phyloP scores from a whole-genome alignment of 2,113 vertebrate genomes.

The Morone chrysops region DNA sequence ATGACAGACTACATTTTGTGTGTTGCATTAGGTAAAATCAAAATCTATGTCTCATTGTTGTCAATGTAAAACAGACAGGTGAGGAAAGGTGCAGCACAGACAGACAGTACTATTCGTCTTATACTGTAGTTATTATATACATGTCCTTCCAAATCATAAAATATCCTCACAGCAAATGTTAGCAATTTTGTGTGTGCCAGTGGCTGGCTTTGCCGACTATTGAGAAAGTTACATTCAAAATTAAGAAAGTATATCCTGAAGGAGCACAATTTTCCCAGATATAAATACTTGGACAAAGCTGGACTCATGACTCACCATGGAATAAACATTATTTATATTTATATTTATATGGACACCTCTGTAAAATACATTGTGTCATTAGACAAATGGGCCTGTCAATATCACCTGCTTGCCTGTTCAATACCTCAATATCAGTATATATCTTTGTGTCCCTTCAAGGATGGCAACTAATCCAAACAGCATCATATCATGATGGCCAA shows the following conservation, averaged over 20 bases:
- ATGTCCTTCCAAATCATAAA: neutral
- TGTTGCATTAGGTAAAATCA: neutral
- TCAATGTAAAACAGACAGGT: neutral
- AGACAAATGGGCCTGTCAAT: neutral
- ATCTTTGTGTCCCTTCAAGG: neutral
- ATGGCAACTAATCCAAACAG: neutral
- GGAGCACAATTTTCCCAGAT: neutral
- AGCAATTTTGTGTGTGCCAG: neutral
- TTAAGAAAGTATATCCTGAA: neutral
- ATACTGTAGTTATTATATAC: neutral
- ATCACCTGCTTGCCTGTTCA: neutral
- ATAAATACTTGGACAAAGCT: no score
- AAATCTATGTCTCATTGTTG: neutral
- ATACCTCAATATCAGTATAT: neutral
- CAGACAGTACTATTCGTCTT: neutral
- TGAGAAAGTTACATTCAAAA: neutral
- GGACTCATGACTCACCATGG: neutral
- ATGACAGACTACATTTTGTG: neutral
- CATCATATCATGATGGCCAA: neutral
- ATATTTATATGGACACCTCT: neutral
- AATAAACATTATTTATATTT: neutral
- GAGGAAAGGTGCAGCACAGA: neutral
- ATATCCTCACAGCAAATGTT: neutral
- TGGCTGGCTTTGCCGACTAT: neutral
- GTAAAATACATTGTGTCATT: no score